Evolutionary conservation across 2,113 vertebrate species (phyloP).

Genomic region (Brienomyrus longianalis): DNA sequence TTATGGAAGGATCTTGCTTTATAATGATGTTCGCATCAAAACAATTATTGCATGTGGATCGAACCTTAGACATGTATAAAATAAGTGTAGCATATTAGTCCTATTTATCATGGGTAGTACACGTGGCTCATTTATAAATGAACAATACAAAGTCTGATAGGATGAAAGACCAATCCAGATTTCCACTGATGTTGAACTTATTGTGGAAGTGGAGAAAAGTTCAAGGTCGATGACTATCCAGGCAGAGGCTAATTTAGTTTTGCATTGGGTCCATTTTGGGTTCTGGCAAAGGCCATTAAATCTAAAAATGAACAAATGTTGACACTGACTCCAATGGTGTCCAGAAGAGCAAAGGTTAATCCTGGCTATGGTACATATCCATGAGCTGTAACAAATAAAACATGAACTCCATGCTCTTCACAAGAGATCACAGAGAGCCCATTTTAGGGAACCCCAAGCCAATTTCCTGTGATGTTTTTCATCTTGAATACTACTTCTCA

Average conservation of each 20-base stretch:
- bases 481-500: not conserved
- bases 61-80: not conserved
- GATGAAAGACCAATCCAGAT: slow-evolving; percentile 25
- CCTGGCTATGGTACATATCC: not conserved
- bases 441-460: not conserved
- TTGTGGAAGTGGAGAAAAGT: slow-evolving; percentile 46
- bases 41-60: not conserved
- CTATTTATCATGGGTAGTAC: not conserved
- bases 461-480: not conserved
- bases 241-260: not conserved
- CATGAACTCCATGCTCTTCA: not conserved
- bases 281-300: not conserved
- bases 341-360: slow-evolving; percentile 16
- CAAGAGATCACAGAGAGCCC: not conserved
- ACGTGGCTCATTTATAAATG: slow-evolving; percentile 6
- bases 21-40: not conserved
- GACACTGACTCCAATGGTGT: not conserved
- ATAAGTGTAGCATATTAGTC: not conserved
- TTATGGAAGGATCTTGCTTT: not conserved
- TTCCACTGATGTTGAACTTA: slow-evolving; percentile 37
- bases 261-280: not conserved
- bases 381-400: not conserved
- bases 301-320: slow-evolving; percentile 14
- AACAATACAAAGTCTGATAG: slow-evolving; percentile 20
- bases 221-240: slow-evolving; percentile 33